phyloP scores from a whole-genome alignment of 2,113 vertebrate species.

The Ameiurus melas region DNA sequence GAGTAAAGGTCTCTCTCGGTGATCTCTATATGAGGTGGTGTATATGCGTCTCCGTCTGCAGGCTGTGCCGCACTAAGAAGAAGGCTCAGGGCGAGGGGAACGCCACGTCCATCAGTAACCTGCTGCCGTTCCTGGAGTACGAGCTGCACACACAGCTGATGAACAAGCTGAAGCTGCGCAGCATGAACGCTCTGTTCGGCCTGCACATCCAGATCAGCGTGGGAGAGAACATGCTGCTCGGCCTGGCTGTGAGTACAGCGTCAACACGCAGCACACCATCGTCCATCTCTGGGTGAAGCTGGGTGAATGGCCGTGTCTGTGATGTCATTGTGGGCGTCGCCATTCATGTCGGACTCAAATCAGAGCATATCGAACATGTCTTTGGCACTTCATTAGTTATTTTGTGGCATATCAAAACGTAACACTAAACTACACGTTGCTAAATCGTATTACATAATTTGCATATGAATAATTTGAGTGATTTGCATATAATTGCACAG shows the following conservation, averaged over 20 bases:
- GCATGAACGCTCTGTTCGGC: slow-evolving; percentile 96
- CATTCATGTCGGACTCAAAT: background rate
- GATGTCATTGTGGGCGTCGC: background rate
- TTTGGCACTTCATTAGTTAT: no score
- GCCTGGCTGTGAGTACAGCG: slow-evolving; percentile 85
- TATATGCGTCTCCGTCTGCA: slow-evolving; percentile 53
- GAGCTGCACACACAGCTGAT: slow-evolving; percentile 97
- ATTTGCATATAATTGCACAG: background rate
- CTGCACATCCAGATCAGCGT: slow-evolving; percentile 93
- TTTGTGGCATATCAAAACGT: no score
- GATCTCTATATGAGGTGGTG: background rate
- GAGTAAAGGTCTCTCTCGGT: background rate
- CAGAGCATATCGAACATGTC: background rate
- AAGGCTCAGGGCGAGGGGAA: slow-evolving; percentile 97
- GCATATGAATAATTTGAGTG: background rate
- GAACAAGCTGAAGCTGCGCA: slow-evolving; percentile 95
- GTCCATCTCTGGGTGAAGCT: background rate
- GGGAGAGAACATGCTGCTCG: slow-evolving; percentile 95
- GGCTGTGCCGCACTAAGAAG: slow-evolving; percentile 94
- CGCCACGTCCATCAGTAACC: slow-evolving; percentile 90
- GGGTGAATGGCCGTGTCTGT: background rate
- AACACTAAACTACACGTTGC: background rate
- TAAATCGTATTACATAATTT: background rate
- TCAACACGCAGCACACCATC: background rate
- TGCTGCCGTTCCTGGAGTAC: slow-evolving; percentile 97